Evolutionary conservation across 2,113 vertebrate species (phyloP), one percentile per base, ranked within the genome.

Genomic region (Paratilapia polleni): DNA sequence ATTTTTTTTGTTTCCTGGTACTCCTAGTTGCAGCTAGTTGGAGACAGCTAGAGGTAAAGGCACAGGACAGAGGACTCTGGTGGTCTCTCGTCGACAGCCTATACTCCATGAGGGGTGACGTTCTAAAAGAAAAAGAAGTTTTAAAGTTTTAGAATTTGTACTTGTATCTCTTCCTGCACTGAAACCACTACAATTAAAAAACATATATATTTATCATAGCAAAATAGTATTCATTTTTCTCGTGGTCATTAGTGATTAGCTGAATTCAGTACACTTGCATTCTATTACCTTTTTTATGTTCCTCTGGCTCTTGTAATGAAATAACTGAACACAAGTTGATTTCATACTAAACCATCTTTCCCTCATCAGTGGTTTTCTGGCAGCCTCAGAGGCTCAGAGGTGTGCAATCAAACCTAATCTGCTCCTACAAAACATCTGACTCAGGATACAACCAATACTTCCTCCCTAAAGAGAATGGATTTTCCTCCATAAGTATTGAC

Each of bases 351-450:
- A n/a, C 12, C 63, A 8, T 77, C 11, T 38, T 36, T 56, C 15
- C 15, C 5, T 41, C 19, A 54, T 73, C 47, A 73, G n/a, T 54
- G 47, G 17, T 28, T 84, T 81, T 66, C 79, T 75, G 41, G 66
- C 60, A 76, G 75, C 26, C 52, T 73, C 47, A 73, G 66, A 31
- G 68, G 47, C 68, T 73, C 68, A 54, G 52, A 57, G 70, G 70
- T 82, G 74, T 82, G 66, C 59, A 47, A 85, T 81, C n/a, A 68
- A 75, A 38, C 63, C 43, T 74, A 34, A 80, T 31, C n/a, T 22
- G 38, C 77, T 38, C 28, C 63, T n/a, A 6, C n/a, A 26, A 47
- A 70, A 78, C 17, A 28, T 28, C 49, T 38, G 60, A 77, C 15
- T 81, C 22, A 31, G 64, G 58, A 78, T 26, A 61, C 2, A 49